A percentile compares a stretch with the other conserved stretches of the same genome.
phyloP scores from a whole-genome alignment of 23 tunicate genomes.

The Styela clava region DNA sequence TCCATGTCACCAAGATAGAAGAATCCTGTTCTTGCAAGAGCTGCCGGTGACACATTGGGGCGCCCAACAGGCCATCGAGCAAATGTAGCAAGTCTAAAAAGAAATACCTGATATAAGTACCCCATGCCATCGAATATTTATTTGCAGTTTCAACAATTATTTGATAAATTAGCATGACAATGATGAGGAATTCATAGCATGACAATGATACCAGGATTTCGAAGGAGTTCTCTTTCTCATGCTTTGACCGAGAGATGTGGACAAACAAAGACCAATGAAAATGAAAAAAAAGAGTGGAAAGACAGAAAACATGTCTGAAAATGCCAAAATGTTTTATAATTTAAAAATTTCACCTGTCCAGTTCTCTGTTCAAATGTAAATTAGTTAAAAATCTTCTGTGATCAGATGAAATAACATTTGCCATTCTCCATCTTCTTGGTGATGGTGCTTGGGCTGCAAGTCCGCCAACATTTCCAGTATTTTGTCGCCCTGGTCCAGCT shows the following conservation, averaged over 20 bases:
- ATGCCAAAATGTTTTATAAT: too few species aligned
- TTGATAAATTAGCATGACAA: too few species aligned
- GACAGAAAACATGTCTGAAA: too few species aligned
- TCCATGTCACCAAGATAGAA: slow-evolving; percentile 59
- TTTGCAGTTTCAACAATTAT: too few species aligned
- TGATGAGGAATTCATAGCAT: too few species aligned
- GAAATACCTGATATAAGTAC: background rate
- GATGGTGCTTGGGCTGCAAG: background rate
- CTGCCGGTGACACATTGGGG: slow-evolving; percentile 35
- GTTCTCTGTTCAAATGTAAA: slow-evolving; percentile 9
- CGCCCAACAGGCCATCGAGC: slow-evolving; percentile 22
- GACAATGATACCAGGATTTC: too few species aligned
- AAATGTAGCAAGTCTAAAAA: slow-evolving; percentile 14
- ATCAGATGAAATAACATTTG: slow-evolving; percentile 16
- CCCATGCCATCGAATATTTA: background rate
- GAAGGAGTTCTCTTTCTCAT: too few species aligned
- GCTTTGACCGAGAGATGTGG: too few species aligned
- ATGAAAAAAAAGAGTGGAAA: too few species aligned
- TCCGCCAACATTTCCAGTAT: too few species aligned
- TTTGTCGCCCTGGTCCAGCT: background rate
- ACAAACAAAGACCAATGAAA: too few species aligned
- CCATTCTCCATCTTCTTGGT: slow-evolving; percentile 6
- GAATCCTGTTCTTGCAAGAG: slow-evolving; percentile 58
- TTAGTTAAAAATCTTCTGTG: slow-evolving; percentile 22
- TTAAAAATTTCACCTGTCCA: slow-evolving; percentile 20